Conservation (phyloP, 2,888 invertebrate genomes). For the Ceratothoa steindachneri region DNA sequence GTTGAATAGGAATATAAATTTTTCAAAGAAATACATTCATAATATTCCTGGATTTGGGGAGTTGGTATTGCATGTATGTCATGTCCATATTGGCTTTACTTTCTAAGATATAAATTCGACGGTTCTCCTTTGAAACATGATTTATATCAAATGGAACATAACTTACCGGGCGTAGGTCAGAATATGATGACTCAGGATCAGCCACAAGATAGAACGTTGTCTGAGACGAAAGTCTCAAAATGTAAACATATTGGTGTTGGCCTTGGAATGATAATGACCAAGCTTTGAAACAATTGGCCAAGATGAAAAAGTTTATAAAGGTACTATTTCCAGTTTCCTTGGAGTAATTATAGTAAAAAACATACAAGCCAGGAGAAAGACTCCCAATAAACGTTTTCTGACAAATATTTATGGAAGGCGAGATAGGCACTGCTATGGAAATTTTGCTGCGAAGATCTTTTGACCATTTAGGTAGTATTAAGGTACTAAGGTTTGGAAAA, state of each 20-base stretch:
- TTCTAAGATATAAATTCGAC: background rate
- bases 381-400: background rate
- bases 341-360: background rate
- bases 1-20: background rate
- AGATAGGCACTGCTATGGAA: background rate
- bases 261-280: background rate
- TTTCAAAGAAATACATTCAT: background rate
- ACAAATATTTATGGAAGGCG: background rate
- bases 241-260: background rate
- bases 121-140: background rate
- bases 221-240: background rate
- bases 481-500: background rate
- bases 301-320: background rate
- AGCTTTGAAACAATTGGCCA: background rate
- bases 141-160: background rate
- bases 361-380: background rate
- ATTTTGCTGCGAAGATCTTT: background rate
- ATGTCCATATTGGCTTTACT: background rate
- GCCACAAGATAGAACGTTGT: slow-evolving; percentile 5
- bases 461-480: background rate
- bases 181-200: background rate
- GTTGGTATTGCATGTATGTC: background rate
- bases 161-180: background rate
- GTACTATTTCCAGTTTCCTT: background rate
- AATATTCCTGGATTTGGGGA: background rate